Base-by-base conservation (phyloP, 2,888 invertebrate genomes). In the Calliphora vomitoria region DNA sequence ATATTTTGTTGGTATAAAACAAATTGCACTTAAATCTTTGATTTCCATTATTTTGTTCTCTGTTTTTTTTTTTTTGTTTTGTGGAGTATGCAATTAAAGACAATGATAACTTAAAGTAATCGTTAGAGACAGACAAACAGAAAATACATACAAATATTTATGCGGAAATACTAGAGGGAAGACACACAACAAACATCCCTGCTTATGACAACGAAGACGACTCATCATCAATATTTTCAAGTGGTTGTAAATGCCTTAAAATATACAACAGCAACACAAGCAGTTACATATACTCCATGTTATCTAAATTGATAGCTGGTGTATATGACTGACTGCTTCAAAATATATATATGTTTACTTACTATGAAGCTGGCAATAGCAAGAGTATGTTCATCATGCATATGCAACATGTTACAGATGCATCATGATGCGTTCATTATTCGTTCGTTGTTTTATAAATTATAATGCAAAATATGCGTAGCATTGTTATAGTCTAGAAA, bases 101-200 rank as follows among this genome's bases (percentile, higher is more conserved):
- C 62, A 87, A 66, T 82, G 82, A 87, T 85, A 69, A 79, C 75
- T 87, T 85, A 69, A 82, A 82, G 82, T 79, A 85, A 87, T 75
- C 69, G 64, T 5, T 50, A 18, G 31, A 31, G 15, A 68, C 47
- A 68, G 76, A 38, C 50, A 66, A 69, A 69, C 50, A 82, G 58
- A 41, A 50, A 20, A 35, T 64, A 25, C n/a, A n/a, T 20, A 50
- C 0, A 8, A 15, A 35, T 38, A 8, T 8, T 35, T 62, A 38
- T 62, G n/a, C 5, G n/a, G 8, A 62, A 35, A 62, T n/a, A 35
- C 1, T 62, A 15, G 31, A 15, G 8, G 10, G 55, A 25, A 13
- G 58, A 0, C 15, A 35, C n/a, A 35, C n/a, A n/a, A 13, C 31
- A 15, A 35, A 66, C 58, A 75, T 58, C 38, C 38, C 58, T 58